Percentiles rank a stretch among this genome's conserved stretches.
phyloP scores from a whole-genome alignment of 2,888 invertebrate species.

The Plagodis dolabraria region DNA sequence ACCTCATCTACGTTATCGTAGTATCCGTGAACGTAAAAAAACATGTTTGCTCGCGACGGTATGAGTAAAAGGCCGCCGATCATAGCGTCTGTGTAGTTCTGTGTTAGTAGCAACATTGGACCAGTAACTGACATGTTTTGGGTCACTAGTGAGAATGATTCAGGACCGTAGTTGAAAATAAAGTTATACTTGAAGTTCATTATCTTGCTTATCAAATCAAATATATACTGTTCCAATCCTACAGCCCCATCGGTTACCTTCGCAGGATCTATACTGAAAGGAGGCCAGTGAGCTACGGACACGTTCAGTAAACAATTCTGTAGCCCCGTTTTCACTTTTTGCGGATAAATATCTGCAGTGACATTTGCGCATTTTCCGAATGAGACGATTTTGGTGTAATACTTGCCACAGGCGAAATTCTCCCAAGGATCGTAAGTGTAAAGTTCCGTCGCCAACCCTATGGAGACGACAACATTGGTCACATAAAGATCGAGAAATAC shows the following conservation, averaged over 20 bases:
- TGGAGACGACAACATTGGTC: constrained; percentile 50
- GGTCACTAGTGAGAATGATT: constrained; percentile 45
- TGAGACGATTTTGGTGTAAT: constrained; percentile 50
- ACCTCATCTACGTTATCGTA: constrained; percentile 51
- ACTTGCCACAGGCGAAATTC: constrained; percentile 63
- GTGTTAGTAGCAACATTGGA: constrained; percentile 38
- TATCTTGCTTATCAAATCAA: constrained; percentile 51
- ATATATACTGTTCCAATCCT: constrained; percentile 39
- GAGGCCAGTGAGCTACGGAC: constrained; percentile 55
- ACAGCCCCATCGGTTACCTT: constrained; percentile 1
- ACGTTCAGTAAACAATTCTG: constrained; percentile 57
- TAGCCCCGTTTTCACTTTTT: constrained; percentile 52
- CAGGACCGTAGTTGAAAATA: constrained; percentile 39
- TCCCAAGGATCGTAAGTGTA: constrained; percentile 65
- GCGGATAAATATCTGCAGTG: constrained; percentile 42
- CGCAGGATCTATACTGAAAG: constrained; percentile 48
- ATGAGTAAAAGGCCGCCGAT: constrained; percentile 46
- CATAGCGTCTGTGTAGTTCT: constrained; percentile 41
- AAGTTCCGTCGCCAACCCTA: constrained; percentile 48
- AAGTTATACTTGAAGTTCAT: constrained; percentile 55
- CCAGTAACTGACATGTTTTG: constrained; percentile 49
- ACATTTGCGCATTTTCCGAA: constrained; percentile 52
- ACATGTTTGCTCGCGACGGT: constrained; percentile 40
- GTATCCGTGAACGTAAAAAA: constrained; percentile 51
- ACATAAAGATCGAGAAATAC: constrained; percentile 48